A percentile compares a stretch with the other conserved stretches of the same genome.
Evolutionary conservation across 2,113 vertebrate genomes (phyloP).

Genomic region (Cynocephalus volans): DNA sequence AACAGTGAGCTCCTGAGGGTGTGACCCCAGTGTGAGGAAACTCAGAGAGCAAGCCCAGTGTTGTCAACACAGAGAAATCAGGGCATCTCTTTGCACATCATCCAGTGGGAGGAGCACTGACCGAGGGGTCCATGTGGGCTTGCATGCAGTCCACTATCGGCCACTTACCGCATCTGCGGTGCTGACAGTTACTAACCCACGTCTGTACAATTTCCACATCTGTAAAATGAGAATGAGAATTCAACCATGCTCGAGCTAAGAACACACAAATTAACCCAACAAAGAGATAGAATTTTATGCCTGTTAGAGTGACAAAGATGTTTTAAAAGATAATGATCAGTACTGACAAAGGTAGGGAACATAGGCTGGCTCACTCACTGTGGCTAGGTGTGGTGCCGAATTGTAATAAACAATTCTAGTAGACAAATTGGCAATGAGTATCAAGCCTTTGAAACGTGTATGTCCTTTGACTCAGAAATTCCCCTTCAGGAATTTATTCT

Average conservation of each 20-base stretch:
- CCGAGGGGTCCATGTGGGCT: rapidly evolving
- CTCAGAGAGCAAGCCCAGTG: not conserved
- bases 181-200: not conserved
- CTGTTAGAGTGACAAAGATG: not conserved
- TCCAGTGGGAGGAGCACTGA: not conserved
- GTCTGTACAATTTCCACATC: not conserved
- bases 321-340: slow-evolving; percentile 6
- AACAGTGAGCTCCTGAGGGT: not conserved
- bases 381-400: not conserved
- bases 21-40: not conserved
- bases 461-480: slow-evolving; percentile 31
- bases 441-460: slow-evolving; percentile 1
- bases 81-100: not conserved
- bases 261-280: not conserved
- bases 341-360: not conserved
- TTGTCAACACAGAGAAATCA: not conserved
- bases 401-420: slow-evolving; percentile 50
- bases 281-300: not conserved
- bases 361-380: not conserved
- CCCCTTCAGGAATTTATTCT: slow-evolving; percentile 44
- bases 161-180: rapidly evolving
- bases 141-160: not conserved
- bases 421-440: not conserved
- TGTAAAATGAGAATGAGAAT: not conserved
- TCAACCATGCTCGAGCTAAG: not conserved